Conservation (phyloP, 2,888 invertebrate genomes). For the Amphipoea lucens region DNA sequence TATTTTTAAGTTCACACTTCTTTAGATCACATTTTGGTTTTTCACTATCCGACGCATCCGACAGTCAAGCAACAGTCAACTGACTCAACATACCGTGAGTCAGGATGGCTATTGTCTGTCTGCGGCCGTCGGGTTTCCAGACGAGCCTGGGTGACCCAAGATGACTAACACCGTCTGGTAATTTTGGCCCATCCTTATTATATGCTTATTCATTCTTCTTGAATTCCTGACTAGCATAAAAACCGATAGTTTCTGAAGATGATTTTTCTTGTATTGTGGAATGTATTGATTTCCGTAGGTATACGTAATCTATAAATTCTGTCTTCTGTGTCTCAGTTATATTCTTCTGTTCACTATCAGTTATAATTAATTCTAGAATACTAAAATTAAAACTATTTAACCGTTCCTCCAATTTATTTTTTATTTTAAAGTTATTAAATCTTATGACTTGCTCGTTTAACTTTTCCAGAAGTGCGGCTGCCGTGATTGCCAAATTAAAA, state of each 20-base stretch:
- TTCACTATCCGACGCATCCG: not conserved
- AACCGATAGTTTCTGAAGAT: not conserved
- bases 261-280: not conserved
- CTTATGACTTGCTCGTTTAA: not conserved
- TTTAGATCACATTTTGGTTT: not conserved
- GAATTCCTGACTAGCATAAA: not conserved
- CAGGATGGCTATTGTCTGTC: slow-evolving; percentile 4
- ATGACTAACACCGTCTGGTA: slow-evolving; percentile 1
- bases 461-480: not conserved
- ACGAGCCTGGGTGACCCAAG: not conserved
- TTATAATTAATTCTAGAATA: not conserved
- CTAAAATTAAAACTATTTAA: not conserved
- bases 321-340: not conserved
- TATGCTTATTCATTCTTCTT: not conserved
- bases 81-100: not conserved
- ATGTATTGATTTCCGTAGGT: not conserved
- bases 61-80: not conserved
- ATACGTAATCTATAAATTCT: not conserved
- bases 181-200: not conserved
- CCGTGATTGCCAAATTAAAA: not conserved
- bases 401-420: not conserved
- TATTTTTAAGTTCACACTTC: not conserved
- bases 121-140: slow-evolving; percentile 23
- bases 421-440: not conserved
- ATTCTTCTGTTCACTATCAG: not conserved